Evolutionary conservation across 1,140 invertebrate species (phyloP), one percentile per base, ranked within the genome.

Genomic region (Carposina sasakii): DNA sequence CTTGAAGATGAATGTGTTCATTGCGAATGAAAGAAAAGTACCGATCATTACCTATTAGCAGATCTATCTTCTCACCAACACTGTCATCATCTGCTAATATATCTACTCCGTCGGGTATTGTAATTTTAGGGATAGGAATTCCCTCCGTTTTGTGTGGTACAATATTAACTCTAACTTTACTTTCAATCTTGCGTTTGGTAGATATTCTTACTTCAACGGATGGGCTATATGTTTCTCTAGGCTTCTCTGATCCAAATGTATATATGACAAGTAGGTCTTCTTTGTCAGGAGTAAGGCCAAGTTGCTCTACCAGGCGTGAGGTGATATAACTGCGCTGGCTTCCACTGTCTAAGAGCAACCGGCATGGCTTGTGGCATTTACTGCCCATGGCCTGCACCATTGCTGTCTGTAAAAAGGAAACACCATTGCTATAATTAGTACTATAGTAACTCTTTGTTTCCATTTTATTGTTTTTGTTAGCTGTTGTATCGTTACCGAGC

Each of bases 21-120:
- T 49, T 17, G 8, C 19, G 2, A 2, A 41, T 42, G 26, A 49
- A 49, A 1, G 24, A 20, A 16, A 13, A 9, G 22, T 34, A 49
- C n/a, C 34, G 34, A 28, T 49, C 39, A 19, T 49, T 49, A 2
- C 48, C 48, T 12, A 49, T 42, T 1, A 49, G n/a, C 0, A 49
- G 10, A 34, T 49, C 12, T 13, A 49, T 23, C 1, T n/a, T 13
- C 10, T 42, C 26, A 2, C 48, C 48, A 15, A 12, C 13, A 16
- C 37, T 33, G 1, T 13, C 26, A 42, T 49, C 48, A 42, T 49
- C 48, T 10, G 48, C 37, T 10, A 15, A 2, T 6, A 49, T 3
- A n/a, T 39, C 46, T 19, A 46, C 15, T 3, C 9, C 2, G 16
- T 28, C 30, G 15, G 17, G 15, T 13, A 5, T 17, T 17, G 15